These are phyloP conservation scores for Hylia prasina DNA, from an alignment of 2,113 vertebrate genomes.

Conservation along the genomic window DNA sequence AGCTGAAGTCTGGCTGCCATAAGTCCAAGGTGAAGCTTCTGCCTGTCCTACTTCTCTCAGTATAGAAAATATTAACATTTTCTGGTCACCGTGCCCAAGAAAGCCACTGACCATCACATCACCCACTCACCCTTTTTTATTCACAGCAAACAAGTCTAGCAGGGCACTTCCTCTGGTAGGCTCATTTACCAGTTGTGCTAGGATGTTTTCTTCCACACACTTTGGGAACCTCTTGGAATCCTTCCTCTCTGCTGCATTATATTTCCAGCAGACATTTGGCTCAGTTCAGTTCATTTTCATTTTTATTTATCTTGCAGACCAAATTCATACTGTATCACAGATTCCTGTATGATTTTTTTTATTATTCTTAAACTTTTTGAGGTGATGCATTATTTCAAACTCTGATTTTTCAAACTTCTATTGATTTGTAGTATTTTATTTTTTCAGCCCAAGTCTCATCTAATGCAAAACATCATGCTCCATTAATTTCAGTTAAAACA, in stretches of 20 bases:
- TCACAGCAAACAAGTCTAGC: background rate
- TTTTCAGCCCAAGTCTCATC: background rate
- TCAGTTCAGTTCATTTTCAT: background rate
- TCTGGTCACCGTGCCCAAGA: background rate
- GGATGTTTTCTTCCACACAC: background rate
- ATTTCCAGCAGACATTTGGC: background rate
- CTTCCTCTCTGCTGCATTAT: background rate
- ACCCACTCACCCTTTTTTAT: background rate
- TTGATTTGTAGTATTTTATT: background rate
- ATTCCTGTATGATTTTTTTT: background rate
- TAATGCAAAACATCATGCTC: background rate
- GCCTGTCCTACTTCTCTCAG: background rate
- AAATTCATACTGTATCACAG: background rate
- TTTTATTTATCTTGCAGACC: background rate
- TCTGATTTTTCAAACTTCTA: background rate
- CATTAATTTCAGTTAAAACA: conserved; percentile 2
- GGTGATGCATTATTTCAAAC: background rate
- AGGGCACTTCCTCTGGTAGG: background rate
- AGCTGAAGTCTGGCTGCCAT: accelerated
- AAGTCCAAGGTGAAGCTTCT: background rate
- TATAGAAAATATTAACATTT: background rate
- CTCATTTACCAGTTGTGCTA: background rate
- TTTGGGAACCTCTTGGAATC: background rate
- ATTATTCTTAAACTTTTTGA: background rate
- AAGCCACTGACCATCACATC: too few relatives aligned